These are phyloP conservation scores for Gymnoscopelus microlampas DNA, from an alignment of 2,797 vertebrate species.

Conservation along the genomic window DNA sequence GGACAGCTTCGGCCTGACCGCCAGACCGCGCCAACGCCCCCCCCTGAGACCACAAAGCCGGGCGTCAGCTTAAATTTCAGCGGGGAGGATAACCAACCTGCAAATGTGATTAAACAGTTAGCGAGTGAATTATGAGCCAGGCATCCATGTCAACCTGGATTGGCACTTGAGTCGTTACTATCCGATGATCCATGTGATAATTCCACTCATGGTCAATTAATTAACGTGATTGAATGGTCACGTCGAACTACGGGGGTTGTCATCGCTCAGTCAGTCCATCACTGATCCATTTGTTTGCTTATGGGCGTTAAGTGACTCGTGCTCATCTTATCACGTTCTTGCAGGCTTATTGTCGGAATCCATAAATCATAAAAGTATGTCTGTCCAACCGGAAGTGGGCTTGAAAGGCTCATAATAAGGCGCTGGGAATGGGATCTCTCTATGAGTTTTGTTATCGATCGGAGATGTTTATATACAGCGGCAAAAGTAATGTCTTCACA, in stretches of 20 bases:
- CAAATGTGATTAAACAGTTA: slow-evolving; percentile 28
- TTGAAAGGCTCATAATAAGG: slow-evolving; percentile 53
- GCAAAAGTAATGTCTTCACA: slow-evolving; percentile 53
- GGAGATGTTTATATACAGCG: slow-evolving; percentile 44
- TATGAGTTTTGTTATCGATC: slow-evolving; percentile 52
- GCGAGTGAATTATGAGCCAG: slow-evolving; percentile 40
- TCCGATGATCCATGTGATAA: slow-evolving; percentile 50
- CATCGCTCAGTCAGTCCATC: slow-evolving; percentile 46
- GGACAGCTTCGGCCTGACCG: slow-evolving; percentile 17
- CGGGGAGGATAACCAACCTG: slow-evolving; percentile 24
- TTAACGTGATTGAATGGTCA: slow-evolving; percentile 59
- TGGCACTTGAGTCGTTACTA: slow-evolving; percentile 38
- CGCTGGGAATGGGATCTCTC: slow-evolving; percentile 34
- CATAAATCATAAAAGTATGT: slow-evolving; percentile 51
- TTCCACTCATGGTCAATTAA: slow-evolving; percentile 48
- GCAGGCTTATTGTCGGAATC: slow-evolving; percentile 44
- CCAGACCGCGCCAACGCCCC: slow-evolving; percentile 8
- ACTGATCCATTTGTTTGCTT: slow-evolving; percentile 45
- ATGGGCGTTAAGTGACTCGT: slow-evolving; percentile 11
- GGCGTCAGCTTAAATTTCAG: slow-evolving; percentile 33
- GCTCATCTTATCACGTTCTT: slow-evolving; percentile 50
- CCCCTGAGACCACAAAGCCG: slow-evolving; percentile 14
- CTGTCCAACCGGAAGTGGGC: slow-evolving; percentile 27
- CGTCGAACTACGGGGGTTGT: slow-evolving; percentile 26
- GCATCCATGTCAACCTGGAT: slow-evolving; percentile 46